Percentiles rank a stretch among this genome's conserved stretches.
These are phyloP conservation scores for Chunga burmeisteri DNA, from an alignment of 2,113 vertebrate genomes.

Conservation along the genomic window DNA sequence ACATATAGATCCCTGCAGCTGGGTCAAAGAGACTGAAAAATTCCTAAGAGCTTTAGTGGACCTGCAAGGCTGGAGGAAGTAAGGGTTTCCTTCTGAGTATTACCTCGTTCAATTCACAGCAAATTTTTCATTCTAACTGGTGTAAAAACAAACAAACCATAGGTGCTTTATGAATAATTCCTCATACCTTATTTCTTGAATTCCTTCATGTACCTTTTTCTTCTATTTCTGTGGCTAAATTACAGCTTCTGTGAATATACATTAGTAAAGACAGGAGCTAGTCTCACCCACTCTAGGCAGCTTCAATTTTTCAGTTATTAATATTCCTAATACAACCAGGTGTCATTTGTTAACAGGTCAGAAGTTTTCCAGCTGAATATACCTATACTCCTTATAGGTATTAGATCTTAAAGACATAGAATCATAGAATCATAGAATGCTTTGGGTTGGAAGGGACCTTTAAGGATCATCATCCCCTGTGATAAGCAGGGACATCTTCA, in stretches of 20 bases:
- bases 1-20: neutral
- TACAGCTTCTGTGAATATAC: neutral
- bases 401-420: neutral
- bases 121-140: neutral
- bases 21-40: neutral
- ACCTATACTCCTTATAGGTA: neutral
- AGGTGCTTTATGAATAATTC: neutral
- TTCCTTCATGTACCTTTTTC: neutral
- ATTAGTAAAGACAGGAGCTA: neutral
- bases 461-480: too few relatives aligned
- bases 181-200: neutral
- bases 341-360: neutral
- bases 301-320: neutral
- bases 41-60: neutral
- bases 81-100: neutral
- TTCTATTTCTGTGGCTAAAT: neutral
- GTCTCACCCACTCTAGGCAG: neutral
- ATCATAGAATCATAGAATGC: too few relatives aligned
- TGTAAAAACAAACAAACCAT: neutral
- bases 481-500: too few relatives aligned
- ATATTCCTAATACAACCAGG: neutral
- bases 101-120: neutral
- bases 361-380: neutral
- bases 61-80: neutral
- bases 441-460: too few relatives aligned